A percentile compares a stretch with the other conserved stretches of the same genome.
Conservation (phyloP, 1,140 invertebrate species). For the Delia radicum region DNA sequence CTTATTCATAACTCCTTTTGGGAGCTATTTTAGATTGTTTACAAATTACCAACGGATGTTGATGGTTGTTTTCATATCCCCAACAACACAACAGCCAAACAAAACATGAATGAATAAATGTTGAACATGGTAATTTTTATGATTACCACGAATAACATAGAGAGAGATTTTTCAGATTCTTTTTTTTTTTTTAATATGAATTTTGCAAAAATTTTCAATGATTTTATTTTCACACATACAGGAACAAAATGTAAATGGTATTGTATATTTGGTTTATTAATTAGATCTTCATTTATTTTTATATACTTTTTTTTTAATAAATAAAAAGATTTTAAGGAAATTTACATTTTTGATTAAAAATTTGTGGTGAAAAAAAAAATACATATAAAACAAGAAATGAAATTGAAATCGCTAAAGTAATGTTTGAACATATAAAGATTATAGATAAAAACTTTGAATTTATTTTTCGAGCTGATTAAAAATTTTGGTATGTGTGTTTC, state of each 20-base stretch:
- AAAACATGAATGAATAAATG: not conserved
- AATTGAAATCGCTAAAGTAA: no score
- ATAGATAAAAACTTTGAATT: no score
- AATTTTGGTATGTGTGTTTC: no score
- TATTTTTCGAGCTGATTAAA: no score
- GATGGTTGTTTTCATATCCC: no score
- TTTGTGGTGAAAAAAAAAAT: not conserved
- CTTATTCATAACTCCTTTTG: not conserved
- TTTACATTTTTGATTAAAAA: slow-evolving; percentile 9
- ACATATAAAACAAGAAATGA: no score
- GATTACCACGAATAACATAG: not conserved
- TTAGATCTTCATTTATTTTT: not conserved
- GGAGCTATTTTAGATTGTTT: not conserved
- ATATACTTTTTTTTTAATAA: not conserved
- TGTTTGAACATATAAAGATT: no score
- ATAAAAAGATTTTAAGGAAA: not conserved
- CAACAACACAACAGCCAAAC: no score
- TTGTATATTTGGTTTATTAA: slow-evolving; percentile 2
- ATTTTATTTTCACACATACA: no score
- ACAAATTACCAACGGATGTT: not conserved
- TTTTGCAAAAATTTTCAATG: no score
- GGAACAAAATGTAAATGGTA: no score
- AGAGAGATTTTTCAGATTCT: not conserved
- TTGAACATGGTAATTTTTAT: slow-evolving; percentile 13
- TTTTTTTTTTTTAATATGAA: no score